phyloP scores from a whole-genome alignment of 2,113 vertebrate genomes.

The Bubo scandiacus region DNA sequence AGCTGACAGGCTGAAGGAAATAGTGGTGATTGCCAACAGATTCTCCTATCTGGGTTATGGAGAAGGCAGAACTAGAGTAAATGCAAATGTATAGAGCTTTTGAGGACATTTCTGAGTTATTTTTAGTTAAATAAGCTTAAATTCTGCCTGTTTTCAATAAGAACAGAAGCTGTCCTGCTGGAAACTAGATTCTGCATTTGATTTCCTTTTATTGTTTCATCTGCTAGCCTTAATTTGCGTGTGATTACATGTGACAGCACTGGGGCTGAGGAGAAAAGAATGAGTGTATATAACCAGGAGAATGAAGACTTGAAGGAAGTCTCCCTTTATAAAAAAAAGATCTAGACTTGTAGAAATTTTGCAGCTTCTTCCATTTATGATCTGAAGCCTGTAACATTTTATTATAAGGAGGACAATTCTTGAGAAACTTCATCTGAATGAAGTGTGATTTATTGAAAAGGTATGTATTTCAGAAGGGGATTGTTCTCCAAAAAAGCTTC shows the following conservation, averaged over 20 bases:
- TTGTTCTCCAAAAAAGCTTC: not conserved
- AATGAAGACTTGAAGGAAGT: not conserved
- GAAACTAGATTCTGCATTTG: not conserved
- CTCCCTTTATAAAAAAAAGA: not conserved
- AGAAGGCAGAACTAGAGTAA: not conserved
- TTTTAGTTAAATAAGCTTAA: not conserved
- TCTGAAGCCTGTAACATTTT: not conserved
- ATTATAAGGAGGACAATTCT: not conserved
- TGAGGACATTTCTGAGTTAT: not conserved
- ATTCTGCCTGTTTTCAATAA: not conserved
- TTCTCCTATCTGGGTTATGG: not conserved
- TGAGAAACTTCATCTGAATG: not conserved
- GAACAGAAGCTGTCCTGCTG: not conserved
- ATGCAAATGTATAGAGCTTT: not conserved
- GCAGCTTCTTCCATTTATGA: not conserved
- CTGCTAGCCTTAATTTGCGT: not conserved
- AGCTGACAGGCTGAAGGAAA: not conserved
- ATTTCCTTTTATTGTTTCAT: conserved; percentile 9
- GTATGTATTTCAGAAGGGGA: not conserved
- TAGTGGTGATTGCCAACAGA: not conserved
- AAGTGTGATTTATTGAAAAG: not conserved
- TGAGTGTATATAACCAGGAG: not conserved
- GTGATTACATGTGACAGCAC: not conserved
- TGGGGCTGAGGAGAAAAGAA: not conserved
- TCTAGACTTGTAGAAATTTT: not conserved